Evolutionary conservation across 1,140 invertebrate genomes (phyloP).

Genomic region (Campoletis sonorensis): DNA sequence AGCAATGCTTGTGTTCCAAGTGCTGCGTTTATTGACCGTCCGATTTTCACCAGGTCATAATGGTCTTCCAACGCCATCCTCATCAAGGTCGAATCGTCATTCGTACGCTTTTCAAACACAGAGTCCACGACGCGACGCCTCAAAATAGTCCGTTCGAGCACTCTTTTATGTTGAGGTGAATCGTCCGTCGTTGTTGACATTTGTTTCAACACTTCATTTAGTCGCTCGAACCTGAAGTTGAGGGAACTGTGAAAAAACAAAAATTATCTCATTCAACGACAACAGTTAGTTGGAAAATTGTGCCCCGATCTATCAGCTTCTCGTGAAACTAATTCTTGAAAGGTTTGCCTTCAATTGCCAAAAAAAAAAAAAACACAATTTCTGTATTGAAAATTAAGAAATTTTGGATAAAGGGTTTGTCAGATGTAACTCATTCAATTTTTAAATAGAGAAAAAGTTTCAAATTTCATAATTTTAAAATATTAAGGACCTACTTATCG

Average conservation of each 20-base stretch:
- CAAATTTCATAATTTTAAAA: too few relatives aligned
- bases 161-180: conserved; percentile 46
- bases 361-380: too few relatives aligned
- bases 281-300: too few relatives aligned
- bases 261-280: neutral
- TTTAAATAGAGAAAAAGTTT: too few relatives aligned
- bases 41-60: conserved; percentile 16
- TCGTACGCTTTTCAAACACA: conserved; percentile 13
- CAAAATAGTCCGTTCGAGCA: conserved; percentile 14
- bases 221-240: conserved; percentile 8
- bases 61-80: conserved; percentile 18
- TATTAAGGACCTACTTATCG: too few relatives aligned
- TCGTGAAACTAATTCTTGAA: too few relatives aligned
- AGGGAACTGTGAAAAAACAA: conserved; percentile 17
- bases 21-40: neutral
- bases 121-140: neutral
- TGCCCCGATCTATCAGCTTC: too few relatives aligned
- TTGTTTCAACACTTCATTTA: conserved; percentile 29
- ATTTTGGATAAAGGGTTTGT: too few relatives aligned
- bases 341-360: too few relatives aligned
- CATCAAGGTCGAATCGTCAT: conserved; percentile 23
- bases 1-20: conserved; percentile 28
- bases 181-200: conserved; percentile 28
- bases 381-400: too few relatives aligned
- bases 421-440: too few relatives aligned